phyloP scores from a whole-genome alignment of 35 echinoderm and acorn worm genomes.

The Patiria miniata region DNA sequence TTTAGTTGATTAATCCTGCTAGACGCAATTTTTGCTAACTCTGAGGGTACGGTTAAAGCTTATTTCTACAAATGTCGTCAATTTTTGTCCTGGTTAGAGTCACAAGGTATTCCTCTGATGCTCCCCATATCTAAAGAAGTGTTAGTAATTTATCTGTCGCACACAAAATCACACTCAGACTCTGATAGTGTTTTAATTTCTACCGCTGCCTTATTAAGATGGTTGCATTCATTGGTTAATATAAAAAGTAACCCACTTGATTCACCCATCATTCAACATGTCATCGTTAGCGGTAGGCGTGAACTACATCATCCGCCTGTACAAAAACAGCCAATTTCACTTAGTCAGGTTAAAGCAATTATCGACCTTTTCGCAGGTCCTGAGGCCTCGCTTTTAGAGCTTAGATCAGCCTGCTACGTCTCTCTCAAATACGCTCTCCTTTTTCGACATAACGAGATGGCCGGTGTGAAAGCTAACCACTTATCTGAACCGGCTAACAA shows the following conservation, averaged over 20 bases:
- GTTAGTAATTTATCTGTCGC: not conserved
- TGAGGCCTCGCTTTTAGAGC: not conserved
- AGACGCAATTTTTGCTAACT: not conserved
- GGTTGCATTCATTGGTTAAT: not conserved
- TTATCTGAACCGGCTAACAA: too few species aligned
- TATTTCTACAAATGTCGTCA: conserved; percentile 8
- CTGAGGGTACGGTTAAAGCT: not conserved
- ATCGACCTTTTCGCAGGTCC: not conserved
- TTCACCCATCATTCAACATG: not conserved
- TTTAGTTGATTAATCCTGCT: not conserved
- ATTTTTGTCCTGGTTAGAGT: not conserved
- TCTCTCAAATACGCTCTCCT: too few species aligned
- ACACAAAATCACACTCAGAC: not conserved
- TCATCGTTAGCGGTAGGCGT: not conserved
- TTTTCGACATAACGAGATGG: too few species aligned
- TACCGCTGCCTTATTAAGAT: conserved; percentile 7
- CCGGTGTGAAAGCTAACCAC: too few species aligned
- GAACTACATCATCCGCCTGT: not conserved
- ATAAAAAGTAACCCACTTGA: conserved; percentile 8
- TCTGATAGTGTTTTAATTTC: not conserved
- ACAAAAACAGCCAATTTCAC: not conserved
- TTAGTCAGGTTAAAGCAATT: too few species aligned
- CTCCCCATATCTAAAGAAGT: not conserved
- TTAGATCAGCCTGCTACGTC: too few species aligned
- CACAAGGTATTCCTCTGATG: conserved; percentile 2